Base-by-base conservation (phyloP, 2,888 invertebrate genomes). In the Drosophila gaucha region DNA sequence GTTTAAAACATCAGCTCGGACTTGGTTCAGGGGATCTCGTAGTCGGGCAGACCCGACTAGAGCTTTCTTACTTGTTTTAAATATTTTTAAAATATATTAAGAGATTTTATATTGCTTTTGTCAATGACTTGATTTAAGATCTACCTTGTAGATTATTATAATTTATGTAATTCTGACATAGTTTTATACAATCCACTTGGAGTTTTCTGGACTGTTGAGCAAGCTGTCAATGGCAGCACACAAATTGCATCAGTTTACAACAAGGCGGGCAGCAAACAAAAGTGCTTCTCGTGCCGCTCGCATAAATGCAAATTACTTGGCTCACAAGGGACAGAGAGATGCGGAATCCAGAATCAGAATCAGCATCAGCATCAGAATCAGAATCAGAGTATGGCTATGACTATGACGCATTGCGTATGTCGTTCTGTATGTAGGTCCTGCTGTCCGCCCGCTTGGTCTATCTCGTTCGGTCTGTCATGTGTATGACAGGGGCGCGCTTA, bases 321-420 rank as follows among this genome's bases (percentile, higher is more conserved):
- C 54, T 56, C 57, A 38, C 20, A 46, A 16, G 55, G 36, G 56
- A 18, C 36, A 51, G 18, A 16, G 44, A 28, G 35, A 35, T 38
- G 30, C n/a, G 16, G n/a, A 28, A 28, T 24, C 49, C 67, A 39
- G 41, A 56, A 35, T 50, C 36, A 8, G 46, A 47, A 39, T 39
- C 50, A 28, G n/a, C 28, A n/a, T 28, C 63, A 9, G 49, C 33
- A 28, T 44, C 47, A 18, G 26, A 30, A 55, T 33, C 50, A 20
- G 39, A 24, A 26, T 30, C 44, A 26, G 38, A 6, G 30, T 43
- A 57, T 59, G 58, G 50, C 36, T 16, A 41, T 64, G 67, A 73
- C 65, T 85, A 85, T 82, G 80, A 82, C 79, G 80, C 85, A 82
- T 85, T 82, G 82, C 85, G 77, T 80, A 71, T 78, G 80, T 26